Base-by-base conservation (phyloP, 2,113 vertebrate genomes). In the Ameiurus melas region DNA sequence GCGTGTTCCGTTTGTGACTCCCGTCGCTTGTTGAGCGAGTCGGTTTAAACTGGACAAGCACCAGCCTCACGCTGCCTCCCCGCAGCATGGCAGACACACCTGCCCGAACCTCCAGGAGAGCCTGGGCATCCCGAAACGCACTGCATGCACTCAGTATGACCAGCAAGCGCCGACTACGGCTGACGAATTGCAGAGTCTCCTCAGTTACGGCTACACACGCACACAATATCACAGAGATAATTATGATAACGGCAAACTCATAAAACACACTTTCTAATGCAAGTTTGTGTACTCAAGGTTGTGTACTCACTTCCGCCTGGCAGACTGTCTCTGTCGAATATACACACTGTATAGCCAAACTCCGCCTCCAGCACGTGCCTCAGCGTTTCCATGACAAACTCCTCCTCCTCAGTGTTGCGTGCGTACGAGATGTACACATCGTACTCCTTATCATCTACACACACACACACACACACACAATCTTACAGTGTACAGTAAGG, bases 351-450 rank as follows among this genome's bases (percentile, higher is more conserved):
- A 93, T 98, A 99, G 12, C 98, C 98, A 16, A 98, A 96, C 90
- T 98, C 97, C 9, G 96, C 97, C 94, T 99, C 98, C 93, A 99
- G 92, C 33, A 99, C 97, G 22, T 94, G 92, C 5, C 96, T 94
- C 4, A 99, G 95, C 0, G 98, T 99, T 80, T 95, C 91, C 91
- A 98, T 92, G 33, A 99, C 98, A 55, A 99, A 99, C 57, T 97
- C 95, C 92, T 99, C 98, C 92, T 99, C 98, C 88, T 99, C 97
- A 0, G 96, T 96, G 27, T 97, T 97, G 88, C 98, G 96, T 0
- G 97, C 97, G 0, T 99, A 99, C 1, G 98, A 99, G 90, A 99
- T 97, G 66, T 99, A 99, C 60, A 99, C 95, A 14, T 99, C 98
- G 0, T 97, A 99, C 90, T 99, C 97, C 92, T 99, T 99, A 85